Evolutionary conservation across 1,140 invertebrate genomes (phyloP).

Genomic region (Dendroctonus ponderosae): DNA sequence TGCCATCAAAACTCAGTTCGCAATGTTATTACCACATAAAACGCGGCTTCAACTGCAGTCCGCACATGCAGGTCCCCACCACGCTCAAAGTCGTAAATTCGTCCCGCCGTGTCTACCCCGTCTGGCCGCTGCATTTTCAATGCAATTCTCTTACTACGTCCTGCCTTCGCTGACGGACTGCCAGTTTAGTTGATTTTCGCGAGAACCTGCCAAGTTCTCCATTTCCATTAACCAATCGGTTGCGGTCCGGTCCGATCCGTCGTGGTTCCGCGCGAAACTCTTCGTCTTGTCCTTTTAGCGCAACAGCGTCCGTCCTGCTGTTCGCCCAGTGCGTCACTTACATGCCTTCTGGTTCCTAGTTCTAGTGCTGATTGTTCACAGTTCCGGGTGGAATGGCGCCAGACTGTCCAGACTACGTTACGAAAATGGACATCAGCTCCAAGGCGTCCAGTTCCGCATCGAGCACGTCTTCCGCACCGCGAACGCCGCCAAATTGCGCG

Average conservation of each 20-base stretch:
- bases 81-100: conserved; percentile 48
- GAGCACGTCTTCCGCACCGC: conserved; percentile 46
- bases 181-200: conserved; percentile 40
- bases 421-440: conserved; percentile 44
- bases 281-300: background rate
- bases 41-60: conserved; percentile 49
- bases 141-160: conserved; percentile 43
- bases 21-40: conserved; percentile 49
- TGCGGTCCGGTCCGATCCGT: conserved; percentile 3
- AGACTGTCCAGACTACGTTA: conserved; percentile 43
- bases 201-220: background rate
- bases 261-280: conserved; percentile 9
- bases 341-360: background rate
- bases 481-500: conserved; percentile 70
- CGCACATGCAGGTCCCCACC: conserved; percentile 50
- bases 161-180: conserved; percentile 42
- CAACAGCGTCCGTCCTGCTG: background rate
- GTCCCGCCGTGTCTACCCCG: conserved; percentile 38
- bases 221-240: conserved; percentile 4
- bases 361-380: background rate
- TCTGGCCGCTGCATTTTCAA: conserved; percentile 40
- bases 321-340: too few relatives aligned
- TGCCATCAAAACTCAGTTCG: conserved; percentile 49
- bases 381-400: conserved; percentile 28
- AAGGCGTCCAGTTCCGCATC: conserved; percentile 30